A percentile compares a stretch with the other conserved stretches of the same genome.
These are phyloP conservation scores for Micronisus gabar DNA, from an alignment of 2,113 vertebrate genomes.

Conservation along the genomic window DNA sequence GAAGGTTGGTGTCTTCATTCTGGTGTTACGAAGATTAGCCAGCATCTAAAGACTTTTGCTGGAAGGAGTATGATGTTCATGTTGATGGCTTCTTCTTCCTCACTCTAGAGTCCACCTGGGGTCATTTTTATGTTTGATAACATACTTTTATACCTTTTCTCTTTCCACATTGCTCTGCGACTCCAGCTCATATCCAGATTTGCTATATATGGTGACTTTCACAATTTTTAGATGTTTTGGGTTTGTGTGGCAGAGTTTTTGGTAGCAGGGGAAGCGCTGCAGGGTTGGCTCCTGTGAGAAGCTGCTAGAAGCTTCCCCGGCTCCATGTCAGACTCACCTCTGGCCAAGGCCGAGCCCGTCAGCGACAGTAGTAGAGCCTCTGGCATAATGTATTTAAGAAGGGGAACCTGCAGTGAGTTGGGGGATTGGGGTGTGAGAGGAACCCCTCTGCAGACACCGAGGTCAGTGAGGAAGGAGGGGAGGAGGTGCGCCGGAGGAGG, in stretches of 20 bases:
- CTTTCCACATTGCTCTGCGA: not conserved
- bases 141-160: not conserved
- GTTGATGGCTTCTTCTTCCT: not conserved
- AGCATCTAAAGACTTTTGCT: not conserved
- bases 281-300: too few relatives aligned
- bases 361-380: fast-evolving
- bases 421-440: too few relatives aligned
- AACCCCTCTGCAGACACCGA: too few relatives aligned
- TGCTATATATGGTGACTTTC: not conserved
- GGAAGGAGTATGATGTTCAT: not conserved
- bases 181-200: not conserved
- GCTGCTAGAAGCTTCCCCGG: too few relatives aligned
- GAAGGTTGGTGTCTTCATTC: not conserved
- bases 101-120: not conserved
- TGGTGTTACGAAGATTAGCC: not conserved
- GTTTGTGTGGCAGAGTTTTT: too few relatives aligned
- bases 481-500: too few relatives aligned
- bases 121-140: not conserved
- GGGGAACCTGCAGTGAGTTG: too few relatives aligned
- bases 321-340: too few relatives aligned
- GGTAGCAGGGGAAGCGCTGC: too few relatives aligned
- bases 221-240: not conserved
- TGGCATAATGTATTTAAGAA: too few relatives aligned
- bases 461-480: too few relatives aligned
- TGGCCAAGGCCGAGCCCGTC: too few relatives aligned